Base-by-base conservation (phyloP, 2,888 invertebrate species). In the Apodemia duryi region DNA sequence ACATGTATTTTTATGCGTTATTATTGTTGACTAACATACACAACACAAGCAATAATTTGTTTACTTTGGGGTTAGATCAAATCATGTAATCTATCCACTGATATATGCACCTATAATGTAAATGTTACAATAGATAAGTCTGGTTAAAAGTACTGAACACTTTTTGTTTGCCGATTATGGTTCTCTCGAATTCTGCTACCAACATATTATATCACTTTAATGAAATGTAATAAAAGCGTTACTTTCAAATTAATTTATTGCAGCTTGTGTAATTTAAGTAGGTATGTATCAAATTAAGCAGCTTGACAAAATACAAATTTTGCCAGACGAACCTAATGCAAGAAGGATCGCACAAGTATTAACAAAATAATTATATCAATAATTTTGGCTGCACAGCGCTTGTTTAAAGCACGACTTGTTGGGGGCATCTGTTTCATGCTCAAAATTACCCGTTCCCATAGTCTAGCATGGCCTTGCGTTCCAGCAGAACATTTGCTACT, bases 381-480 rank as follows among this genome's bases (percentile, higher is more conserved):
- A 80, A 87, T 85, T 86, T 80, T 73, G 76, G 78, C 75, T 75
- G 72, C 74, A 74, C 78, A 79, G 77, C 75, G 71, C 78, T 82
- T 81, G 82, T 80, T 82, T 83, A 81, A 84, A 73, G 74, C 75
- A 79, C 77, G 83, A 81, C 78, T 78, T 80, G 77, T 83, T 85
- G 72, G 70, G 78, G 88, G 85, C 90, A 90, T 91, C 90, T 91
- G 90, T 82, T 87, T 79, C 77, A 79, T 81, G 79, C 78, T 81
- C 82, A 79, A 82, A 79, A 76, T 78, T 77, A 51, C 64, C 51
- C 61, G 61, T 64, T 64, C 41, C 28, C 64, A 65, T 28, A 66
- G 65, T 62, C 65, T 66, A 49, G 65, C 51, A 35, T 65, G 62
- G 63, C 35, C 51, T 66, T 67, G 62, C 65, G 60, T n/a, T 61